A percentile compares a stretch with the other conserved stretches of the same genome.
Conservation (phyloP, 2,797 vertebrate genomes). For the Psittacula echo region DNA sequence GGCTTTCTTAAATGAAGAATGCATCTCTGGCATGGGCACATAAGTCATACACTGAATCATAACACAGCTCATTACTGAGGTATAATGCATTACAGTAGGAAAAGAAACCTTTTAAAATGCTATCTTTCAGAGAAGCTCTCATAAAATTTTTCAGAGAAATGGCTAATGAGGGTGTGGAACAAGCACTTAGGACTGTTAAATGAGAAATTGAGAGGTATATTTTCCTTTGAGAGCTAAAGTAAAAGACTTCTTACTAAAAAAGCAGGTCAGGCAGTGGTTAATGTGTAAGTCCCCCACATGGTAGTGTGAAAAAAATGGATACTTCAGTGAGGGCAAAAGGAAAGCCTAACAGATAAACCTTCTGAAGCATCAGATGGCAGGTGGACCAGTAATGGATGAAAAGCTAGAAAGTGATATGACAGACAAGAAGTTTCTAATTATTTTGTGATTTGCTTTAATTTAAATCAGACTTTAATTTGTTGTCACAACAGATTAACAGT, state of each 20-base stretch:
- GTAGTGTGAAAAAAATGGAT: not conserved
- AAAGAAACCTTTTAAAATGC: not conserved
- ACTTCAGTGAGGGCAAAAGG: not conserved
- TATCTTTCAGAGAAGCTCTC: not conserved
- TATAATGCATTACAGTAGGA: not conserved
- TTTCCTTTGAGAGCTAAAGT: not conserved
- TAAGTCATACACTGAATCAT: not conserved
- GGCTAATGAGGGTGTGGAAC: not conserved
- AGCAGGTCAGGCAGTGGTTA: not conserved
- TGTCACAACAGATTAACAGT: slow-evolving; percentile 71
- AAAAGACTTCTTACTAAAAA: not conserved
- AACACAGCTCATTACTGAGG: not conserved
- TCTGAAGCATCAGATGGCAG: not conserved
- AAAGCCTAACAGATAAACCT: not conserved
- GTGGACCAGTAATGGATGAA: not conserved
- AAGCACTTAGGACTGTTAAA: not conserved
- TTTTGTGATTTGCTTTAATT: slow-evolving; percentile 73
- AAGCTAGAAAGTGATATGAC: not conserved
- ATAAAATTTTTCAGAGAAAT: not conserved
- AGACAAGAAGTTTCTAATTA: slow-evolving; percentile 60
- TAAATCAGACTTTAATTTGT: slow-evolving; percentile 75
- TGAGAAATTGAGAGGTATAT: not conserved
- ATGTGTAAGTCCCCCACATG: not conserved
- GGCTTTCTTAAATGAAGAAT: not conserved
- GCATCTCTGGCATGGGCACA: not conserved